phyloP scores from a whole-genome alignment of 1,140 invertebrate species.

The Dolichoris vasculosae region DNA sequence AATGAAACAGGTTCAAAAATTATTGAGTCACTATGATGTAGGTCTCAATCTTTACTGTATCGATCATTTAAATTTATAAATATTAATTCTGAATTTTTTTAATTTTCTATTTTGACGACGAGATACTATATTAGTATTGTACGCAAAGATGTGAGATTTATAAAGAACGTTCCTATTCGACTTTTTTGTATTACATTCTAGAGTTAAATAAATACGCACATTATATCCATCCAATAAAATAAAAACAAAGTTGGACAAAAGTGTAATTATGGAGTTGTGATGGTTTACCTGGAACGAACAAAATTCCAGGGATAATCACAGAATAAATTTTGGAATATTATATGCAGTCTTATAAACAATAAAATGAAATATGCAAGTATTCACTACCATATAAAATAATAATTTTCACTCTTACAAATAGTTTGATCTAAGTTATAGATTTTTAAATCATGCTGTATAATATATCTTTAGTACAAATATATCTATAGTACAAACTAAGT shows the following conservation, averaged over 20 bases:
- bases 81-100: no score
- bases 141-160: no score
- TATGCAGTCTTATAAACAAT: not conserved
- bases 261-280: not conserved
- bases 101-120: no score
- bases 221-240: not conserved
- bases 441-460: conserved; percentile 20
- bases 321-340: not conserved
- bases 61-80: no score
- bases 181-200: no score
- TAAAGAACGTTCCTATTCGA: no score
- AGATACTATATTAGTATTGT: no score
- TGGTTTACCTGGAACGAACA: not conserved
- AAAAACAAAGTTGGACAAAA: not conserved
- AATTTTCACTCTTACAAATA: conserved; percentile 20
- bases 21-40: no score
- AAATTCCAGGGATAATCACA: not conserved
- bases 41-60: no score
- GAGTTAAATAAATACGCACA: not conserved
- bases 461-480: not conserved
- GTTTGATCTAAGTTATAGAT: conserved; percentile 11
- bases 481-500: conserved; percentile 9
- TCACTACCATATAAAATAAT: conserved; percentile 10
- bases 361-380: not conserved
- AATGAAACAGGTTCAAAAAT: no score